Evolutionary conservation across 2,113 vertebrate species (phyloP).

Genomic region (Tupaia chinensis): DNA sequence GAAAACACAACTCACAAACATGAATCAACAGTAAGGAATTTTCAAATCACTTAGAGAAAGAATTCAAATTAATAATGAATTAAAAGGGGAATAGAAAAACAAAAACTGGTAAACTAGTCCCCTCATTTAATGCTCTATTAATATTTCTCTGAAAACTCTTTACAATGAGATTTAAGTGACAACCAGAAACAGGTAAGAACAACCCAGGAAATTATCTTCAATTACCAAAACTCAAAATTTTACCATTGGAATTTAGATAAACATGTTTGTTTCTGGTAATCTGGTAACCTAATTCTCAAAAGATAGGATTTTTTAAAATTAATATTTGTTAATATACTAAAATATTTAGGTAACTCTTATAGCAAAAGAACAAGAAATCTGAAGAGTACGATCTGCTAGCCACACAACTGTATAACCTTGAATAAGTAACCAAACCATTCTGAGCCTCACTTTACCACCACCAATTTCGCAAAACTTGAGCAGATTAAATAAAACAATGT

Average conservation of each 20-base stretch:
- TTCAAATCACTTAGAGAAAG: constrained; percentile 58
- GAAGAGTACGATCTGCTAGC: constrained; percentile 15
- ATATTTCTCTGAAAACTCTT: constrained; percentile 27
- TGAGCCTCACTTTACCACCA: constrained; percentile 16
- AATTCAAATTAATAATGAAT: constrained; percentile 55
- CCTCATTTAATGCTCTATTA: constrained; percentile 28
- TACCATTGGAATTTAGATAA: constrained; percentile 55
- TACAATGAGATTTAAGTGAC: constrained; percentile 58
- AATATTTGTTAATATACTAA: constrained; percentile 34
- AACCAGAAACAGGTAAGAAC: constrained; percentile 1
- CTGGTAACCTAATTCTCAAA: neutral
- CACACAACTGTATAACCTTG: neutral
- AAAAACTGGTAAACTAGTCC: neutral
- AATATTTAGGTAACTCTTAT: neutral
- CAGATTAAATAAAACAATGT: constrained; percentile 54
- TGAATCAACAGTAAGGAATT: constrained; percentile 47
- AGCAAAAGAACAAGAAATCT: neutral
- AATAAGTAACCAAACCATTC: constrained; percentile 22
- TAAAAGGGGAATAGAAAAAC: neutral
- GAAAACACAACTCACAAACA: constrained; percentile 55
- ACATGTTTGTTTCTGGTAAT: constrained; percentile 1
- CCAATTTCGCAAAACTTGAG: neutral
- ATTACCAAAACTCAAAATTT: constrained; percentile 50
- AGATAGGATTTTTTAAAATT: neutral
- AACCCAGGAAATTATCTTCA: constrained; percentile 25